These are phyloP conservation scores for Pithys albifrons DNA, from an alignment of 2,113 vertebrate genomes.

Conservation along the genomic window DNA sequence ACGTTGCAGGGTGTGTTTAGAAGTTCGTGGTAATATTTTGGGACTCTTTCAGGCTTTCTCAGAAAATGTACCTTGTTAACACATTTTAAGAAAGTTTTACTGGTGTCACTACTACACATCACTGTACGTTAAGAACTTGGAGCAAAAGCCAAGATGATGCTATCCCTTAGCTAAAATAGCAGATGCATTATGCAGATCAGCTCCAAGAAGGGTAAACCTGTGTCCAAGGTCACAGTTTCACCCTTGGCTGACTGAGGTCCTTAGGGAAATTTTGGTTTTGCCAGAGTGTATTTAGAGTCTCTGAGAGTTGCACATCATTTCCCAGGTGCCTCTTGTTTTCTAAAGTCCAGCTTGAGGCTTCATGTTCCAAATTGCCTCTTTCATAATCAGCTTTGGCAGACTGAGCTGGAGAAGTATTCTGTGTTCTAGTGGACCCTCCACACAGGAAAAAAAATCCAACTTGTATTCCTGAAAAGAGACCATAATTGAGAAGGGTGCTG, in stretches of 20 bases:
- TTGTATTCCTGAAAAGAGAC: conserved; percentile 33
- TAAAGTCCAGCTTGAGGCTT: background rate
- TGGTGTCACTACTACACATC: background rate
- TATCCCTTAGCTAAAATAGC: conserved; percentile 5
- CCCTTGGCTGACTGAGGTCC: conserved; percentile 54
- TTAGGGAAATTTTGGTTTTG: conserved; percentile 33
- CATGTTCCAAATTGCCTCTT: background rate
- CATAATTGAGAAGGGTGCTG: background rate
- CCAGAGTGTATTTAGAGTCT: conserved; percentile 29
- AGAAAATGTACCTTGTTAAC: background rate
- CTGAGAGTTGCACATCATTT: conserved; percentile 21
- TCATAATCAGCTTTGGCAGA: conserved; percentile 37
- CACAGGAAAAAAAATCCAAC: background rate
- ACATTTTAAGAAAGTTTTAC: background rate
- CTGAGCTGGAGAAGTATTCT: background rate
- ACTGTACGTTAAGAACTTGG: background rate
- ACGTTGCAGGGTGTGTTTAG: background rate
- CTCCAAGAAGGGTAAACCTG: conserved; percentile 23
- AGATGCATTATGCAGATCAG: background rate
- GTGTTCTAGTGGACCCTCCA: background rate
- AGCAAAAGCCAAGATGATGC: background rate
- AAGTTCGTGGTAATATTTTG: background rate
- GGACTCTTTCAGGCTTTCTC: background rate
- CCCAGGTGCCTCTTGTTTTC: conserved; percentile 56
- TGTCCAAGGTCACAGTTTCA: conserved; percentile 43